Conservation (phyloP, 2,888 invertebrate genomes). For the Agriotes lineatus region DNA sequence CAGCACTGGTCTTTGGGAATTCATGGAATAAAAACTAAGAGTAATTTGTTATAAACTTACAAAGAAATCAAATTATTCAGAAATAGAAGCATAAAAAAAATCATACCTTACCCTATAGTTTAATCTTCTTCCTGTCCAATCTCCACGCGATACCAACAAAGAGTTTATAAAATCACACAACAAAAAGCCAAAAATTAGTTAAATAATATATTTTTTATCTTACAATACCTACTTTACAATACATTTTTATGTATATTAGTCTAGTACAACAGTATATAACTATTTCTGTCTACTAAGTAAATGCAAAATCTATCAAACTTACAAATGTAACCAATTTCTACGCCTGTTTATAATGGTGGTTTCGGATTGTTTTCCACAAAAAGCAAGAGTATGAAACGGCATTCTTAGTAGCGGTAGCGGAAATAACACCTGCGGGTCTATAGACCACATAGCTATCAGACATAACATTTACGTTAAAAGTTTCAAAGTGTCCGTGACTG, state of each 20-base stretch:
- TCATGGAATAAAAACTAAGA: too few relatives aligned
- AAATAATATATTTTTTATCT: slow-evolving; percentile 42
- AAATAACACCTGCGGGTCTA: background rate
- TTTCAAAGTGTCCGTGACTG: too few relatives aligned
- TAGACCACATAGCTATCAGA: background rate
- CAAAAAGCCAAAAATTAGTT: slow-evolving; percentile 25
- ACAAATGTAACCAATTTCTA: slow-evolving; percentile 37
- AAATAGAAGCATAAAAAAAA: too few relatives aligned
- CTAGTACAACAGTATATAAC: slow-evolving; percentile 39
- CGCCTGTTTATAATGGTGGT: slow-evolving; percentile 26
- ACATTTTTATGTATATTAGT: slow-evolving; percentile 40
- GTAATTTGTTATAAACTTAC: too few relatives aligned
- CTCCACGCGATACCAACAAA: too few relatives aligned
- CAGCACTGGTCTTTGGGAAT: too few relatives aligned
- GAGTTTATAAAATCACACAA: too few relatives aligned
- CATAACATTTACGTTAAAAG: too few relatives aligned
- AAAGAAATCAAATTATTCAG: too few relatives aligned
- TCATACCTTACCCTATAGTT: too few relatives aligned
- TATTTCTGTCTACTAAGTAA: slow-evolving; percentile 41
- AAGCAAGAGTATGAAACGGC: background rate
- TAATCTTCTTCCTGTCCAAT: too few relatives aligned
- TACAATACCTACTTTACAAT: slow-evolving; percentile 42
- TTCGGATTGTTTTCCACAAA: slow-evolving; percentile 12
- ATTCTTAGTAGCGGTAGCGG: slow-evolving; percentile 8
- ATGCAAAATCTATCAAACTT: slow-evolving; percentile 45